phyloP scores from a whole-genome alignment of 2,888 invertebrate genomes.

The Sinotaia quadrata region DNA sequence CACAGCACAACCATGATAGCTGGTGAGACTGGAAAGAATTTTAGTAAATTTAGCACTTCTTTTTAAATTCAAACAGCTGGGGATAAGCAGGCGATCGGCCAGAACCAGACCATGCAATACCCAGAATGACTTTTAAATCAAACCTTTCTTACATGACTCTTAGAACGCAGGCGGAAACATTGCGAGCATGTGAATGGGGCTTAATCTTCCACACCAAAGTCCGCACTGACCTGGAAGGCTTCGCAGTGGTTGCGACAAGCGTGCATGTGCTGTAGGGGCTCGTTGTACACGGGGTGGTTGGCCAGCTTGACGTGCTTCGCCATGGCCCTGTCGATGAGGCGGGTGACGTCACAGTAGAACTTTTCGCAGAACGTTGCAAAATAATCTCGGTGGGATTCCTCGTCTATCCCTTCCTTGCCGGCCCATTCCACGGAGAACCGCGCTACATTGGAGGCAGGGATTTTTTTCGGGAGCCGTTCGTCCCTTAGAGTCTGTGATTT shows the following conservation, averaged over 20 bases:
- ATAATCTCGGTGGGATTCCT: constrained; percentile 93
- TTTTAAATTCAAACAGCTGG: too few species aligned
- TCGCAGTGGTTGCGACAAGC: constrained; percentile 90
- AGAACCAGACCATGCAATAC: too few species aligned
- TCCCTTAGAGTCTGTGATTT: constrained; percentile 82
- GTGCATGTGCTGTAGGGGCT: constrained; percentile 84
- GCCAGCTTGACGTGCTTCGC: constrained; percentile 94
- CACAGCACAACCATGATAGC: too few species aligned
- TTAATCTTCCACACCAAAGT: too few species aligned
- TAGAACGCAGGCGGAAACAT: too few species aligned
- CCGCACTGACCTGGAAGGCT: constrained; percentile 78
- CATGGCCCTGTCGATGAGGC: constrained; percentile 94
- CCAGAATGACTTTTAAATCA: too few species aligned
- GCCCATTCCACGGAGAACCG: constrained; percentile 92
- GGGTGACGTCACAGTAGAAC: constrained; percentile 81
- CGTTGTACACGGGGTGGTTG: constrained; percentile 61
- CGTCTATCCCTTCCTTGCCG: constrained; percentile 88
- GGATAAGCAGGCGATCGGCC: too few species aligned
- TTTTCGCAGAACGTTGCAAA: constrained; percentile 93
- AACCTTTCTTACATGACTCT: too few species aligned
- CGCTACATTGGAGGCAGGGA: constrained; percentile 53
- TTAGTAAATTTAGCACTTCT: too few species aligned
- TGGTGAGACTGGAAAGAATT: too few species aligned
- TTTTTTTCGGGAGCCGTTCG: constrained; percentile 82
- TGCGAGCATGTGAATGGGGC: too few species aligned